Conservation (phyloP, 2,888 invertebrate species). For the Caenorhabditis japonica region DNA sequence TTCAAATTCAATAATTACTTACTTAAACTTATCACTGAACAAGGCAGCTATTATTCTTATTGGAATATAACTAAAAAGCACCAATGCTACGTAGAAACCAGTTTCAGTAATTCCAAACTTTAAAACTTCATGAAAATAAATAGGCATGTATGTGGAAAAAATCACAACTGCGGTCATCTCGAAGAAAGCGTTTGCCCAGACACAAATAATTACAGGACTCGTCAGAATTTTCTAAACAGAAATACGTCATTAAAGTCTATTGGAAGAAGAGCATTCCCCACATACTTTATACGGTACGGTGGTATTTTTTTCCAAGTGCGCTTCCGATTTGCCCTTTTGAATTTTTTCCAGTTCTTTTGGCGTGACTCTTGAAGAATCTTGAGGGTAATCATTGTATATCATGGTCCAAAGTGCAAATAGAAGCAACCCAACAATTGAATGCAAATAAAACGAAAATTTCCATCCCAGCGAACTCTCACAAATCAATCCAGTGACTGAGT, state of each 20-base stretch:
- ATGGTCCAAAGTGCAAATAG: constrained; percentile 62
- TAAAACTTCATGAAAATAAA: constrained; percentile 64
- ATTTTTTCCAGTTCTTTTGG: constrained; percentile 60
- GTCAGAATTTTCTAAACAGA: constrained; percentile 62
- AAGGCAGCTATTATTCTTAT: constrained; percentile 60
- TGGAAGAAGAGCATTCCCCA: background rate
- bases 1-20: background rate
- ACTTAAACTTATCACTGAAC: constrained; percentile 63
- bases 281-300: constrained; percentile 61
- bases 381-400: constrained; percentile 63
- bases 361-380: constrained; percentile 51
- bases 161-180: constrained; percentile 66
- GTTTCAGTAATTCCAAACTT: constrained; percentile 53
- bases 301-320: constrained; percentile 59
- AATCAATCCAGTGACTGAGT: constrained; percentile 61
- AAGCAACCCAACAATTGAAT: constrained; percentile 48
- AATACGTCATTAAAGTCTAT: background rate
- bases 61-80: constrained; percentile 58
- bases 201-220: constrained; percentile 55
- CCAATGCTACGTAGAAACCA: constrained; percentile 48
- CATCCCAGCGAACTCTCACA: constrained; percentile 53
- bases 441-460: constrained; percentile 56
- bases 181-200: constrained; percentile 69
- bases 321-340: constrained; percentile 60
- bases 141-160: constrained; percentile 65